Base-by-base conservation (phyloP, 2,113 vertebrate genomes). In the Aegotheles bennettii region DNA sequence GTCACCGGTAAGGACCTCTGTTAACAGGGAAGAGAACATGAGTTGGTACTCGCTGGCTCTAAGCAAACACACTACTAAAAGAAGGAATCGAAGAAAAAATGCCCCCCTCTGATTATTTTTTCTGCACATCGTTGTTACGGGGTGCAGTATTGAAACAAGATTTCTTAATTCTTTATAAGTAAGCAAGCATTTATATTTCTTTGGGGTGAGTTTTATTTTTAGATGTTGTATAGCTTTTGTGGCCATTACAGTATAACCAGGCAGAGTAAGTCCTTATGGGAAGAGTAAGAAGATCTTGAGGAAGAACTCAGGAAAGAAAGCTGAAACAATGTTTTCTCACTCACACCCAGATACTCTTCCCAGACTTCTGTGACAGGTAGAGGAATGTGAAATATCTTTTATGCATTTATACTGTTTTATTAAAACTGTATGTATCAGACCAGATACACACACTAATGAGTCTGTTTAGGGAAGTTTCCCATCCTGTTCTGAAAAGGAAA, bases 1-100 rank as follows among this genome's bases (percentile, higher is more conserved):
- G 99, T 99, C 81, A 99, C 99, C 23, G 99, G 99, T 99, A 97
- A 97, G 98, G 38, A 33, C 38, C 2, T 13, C 7, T 5, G 16
- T 10, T 50, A 76, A 23, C 81, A 45, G 25, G 26, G 10, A 89
- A 53, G 26, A 31, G 23, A 51, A 7, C 18, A 1, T 17, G 23
- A 81, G 18, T 60, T 67, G 38, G 13, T 92, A 19, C 8, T 47
- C 11, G 5, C n/a, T 65, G n/a, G 6, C 23, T 78, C 9, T 59
- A 54, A 74, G 48, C 17, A 75, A 83, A 47, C 29, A 33, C 20
- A 3, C 17, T 53, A 4, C 7, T 85, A 43, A 74, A 28, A 51
- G 17, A 43, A 73, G 6, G 18, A 48, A 23, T 4, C 29, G 9
- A 9, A 20, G 61, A 40, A 65, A 74, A 42, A 42, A 42, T 13